Evolutionary conservation across 1,140 invertebrate species (phyloP).

Genomic region (Zaprionus inermis): DNA sequence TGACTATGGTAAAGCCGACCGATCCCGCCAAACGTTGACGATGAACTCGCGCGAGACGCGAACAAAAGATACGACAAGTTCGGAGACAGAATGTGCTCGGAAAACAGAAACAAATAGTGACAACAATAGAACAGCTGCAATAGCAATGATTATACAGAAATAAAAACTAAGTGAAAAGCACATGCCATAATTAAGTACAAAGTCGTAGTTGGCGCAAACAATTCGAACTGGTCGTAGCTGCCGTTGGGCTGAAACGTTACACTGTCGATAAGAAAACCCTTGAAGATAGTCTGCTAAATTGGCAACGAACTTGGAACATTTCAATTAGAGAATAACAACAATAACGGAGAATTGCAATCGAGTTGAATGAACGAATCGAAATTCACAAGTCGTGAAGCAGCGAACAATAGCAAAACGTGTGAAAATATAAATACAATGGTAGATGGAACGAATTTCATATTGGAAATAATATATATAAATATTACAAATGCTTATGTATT

Average conservation of each 20-base stretch:
- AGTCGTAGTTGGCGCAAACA: constrained; percentile 16
- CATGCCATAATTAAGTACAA: constrained; percentile 49
- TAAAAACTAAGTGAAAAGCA: constrained; percentile 23
- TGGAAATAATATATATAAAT: neutral
- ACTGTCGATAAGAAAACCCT: constrained; percentile 9
- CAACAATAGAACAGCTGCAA: constrained; percentile 33
- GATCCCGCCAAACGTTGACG: constrained; percentile 50
- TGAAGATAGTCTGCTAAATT: constrained; percentile 17
- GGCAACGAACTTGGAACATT: constrained; percentile 12
- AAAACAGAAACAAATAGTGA: constrained; percentile 31
- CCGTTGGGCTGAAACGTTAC: constrained; percentile 10
- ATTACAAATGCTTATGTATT: constrained; percentile 5
- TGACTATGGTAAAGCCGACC: constrained; percentile 33
- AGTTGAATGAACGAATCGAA: neutral
- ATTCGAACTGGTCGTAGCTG: constrained; percentile 41
- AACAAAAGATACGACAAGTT: constrained; percentile 48
- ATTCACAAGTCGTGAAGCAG: neutral
- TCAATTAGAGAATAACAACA: neutral
- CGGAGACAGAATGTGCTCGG: constrained; percentile 37
- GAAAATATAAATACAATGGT: neutral
- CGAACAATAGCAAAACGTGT: neutral
- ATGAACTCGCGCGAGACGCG: constrained; percentile 56
- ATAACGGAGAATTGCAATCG: no score
- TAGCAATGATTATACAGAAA: constrained; percentile 26
- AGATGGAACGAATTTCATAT: no score